Evolutionary conservation across 2,113 vertebrate genomes (phyloP).

Genomic region (Nipponia nippon): DNA sequence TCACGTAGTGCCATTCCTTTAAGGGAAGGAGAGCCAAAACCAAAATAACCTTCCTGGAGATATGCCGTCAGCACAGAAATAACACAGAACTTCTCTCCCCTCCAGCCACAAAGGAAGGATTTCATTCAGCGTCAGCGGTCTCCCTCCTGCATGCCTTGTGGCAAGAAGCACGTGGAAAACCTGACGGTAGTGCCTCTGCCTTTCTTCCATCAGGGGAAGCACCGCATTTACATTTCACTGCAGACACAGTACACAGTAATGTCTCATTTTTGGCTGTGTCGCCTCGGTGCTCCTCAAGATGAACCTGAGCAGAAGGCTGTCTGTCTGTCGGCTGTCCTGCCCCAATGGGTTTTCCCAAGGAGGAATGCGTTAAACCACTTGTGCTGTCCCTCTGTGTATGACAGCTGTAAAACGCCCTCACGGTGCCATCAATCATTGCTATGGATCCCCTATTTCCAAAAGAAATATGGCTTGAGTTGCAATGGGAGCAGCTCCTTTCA

Average conservation of each 20-base stretch:
- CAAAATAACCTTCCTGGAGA: background rate
- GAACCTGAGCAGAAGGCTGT: background rate
- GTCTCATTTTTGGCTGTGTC: background rate
- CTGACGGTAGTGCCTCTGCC: background rate
- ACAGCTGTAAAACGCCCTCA: background rate
- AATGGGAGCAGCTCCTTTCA: background rate
- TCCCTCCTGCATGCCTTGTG: background rate
- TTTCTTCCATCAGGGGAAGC: background rate
- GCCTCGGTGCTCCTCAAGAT: background rate
- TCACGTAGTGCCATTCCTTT: background rate
- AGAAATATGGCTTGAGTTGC: background rate
- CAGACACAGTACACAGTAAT: accelerated
- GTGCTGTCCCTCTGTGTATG: accelerated
- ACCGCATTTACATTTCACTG: accelerated
- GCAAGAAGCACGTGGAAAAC: background rate
- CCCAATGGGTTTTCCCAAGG: background rate
- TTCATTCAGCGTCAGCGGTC: background rate
- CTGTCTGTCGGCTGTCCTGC: background rate
- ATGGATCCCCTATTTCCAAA: background rate
- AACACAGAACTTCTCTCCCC: background rate
- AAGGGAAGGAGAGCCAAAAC: background rate
- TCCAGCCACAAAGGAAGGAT: background rate
- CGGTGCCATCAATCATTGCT: background rate
- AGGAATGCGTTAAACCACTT: background rate
- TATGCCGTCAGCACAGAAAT: background rate